Conservation (phyloP, 1,140 invertebrate genomes). For the Andrena cerasifolii region DNA sequence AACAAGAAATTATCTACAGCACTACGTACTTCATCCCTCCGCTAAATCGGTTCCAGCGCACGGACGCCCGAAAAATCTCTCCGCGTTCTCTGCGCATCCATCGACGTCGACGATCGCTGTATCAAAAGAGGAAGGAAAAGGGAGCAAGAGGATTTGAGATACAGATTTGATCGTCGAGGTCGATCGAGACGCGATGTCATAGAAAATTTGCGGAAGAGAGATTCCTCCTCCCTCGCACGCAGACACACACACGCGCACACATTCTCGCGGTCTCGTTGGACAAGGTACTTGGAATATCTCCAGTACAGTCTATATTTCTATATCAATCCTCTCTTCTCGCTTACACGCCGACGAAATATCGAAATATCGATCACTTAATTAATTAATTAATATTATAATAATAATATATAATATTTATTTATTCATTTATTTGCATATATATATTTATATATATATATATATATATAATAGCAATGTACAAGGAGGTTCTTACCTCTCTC, state of each 20-base stretch:
- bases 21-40: no score
- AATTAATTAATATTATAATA: slow-evolving; percentile 67
- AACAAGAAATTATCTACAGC: no score
- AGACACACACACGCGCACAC: not conserved
- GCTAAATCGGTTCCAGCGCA: no score
- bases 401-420: slow-evolving; percentile 64
- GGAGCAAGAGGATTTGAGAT: no score
- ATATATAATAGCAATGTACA: slow-evolving; percentile 79
- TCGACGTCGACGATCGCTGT: slow-evolving; percentile 22
- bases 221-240: not conserved
- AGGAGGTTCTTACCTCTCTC: slow-evolving; percentile 64
- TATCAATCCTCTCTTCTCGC: slow-evolving; percentile 70
- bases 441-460: slow-evolving; percentile 65
- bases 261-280: slow-evolving; percentile 53
- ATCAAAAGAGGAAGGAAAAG: no score
- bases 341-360: slow-evolving; percentile 77
- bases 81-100: not conserved
- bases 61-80: no score
- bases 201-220: no score
- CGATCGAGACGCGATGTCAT: not conserved
- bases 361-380: slow-evolving; percentile 69
- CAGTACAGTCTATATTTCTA: slow-evolving; percentile 71
- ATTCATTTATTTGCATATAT: slow-evolving; percentile 67
- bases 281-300: slow-evolving; percentile 78
- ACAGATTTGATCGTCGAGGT: slow-evolving; percentile 27